phyloP scores from a whole-genome alignment of 2,113 vertebrate species.

The Cygnus atratus region DNA sequence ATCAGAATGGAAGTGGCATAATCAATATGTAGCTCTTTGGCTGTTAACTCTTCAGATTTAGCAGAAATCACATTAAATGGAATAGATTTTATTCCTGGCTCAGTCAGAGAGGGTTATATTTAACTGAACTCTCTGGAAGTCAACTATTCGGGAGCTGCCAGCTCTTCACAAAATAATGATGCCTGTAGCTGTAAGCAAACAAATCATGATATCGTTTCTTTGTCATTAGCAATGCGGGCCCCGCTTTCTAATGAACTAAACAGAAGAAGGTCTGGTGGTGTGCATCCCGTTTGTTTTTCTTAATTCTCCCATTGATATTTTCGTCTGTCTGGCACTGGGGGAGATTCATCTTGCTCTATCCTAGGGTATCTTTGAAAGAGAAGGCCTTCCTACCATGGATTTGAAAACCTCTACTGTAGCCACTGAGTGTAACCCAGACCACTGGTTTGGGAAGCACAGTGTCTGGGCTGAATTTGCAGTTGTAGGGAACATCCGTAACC shows the following conservation, averaged over 20 bases:
- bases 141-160: conserved; percentile 19
- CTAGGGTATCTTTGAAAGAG: not conserved
- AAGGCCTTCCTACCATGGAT: not conserved
- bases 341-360: not conserved
- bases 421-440: not conserved
- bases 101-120: not conserved
- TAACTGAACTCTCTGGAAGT: conserved; percentile 29
- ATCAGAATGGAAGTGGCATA: conserved; percentile 17
- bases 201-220: not conserved
- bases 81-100: conserved; percentile 35
- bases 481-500: not conserved
- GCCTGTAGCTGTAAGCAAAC: not conserved
- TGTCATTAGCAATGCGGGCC: not conserved
- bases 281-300: not conserved
- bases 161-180: not conserved
- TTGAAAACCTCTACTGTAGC: not conserved
- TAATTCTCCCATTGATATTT: not conserved
- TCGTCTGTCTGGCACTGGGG: not conserved
- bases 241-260: not conserved
- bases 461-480: not conserved
- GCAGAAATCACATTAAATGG: conserved; percentile 41
- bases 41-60: conserved; percentile 38
- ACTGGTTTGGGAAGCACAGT: not conserved
- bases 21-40: conserved; percentile 50
- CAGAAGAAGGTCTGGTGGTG: not conserved